Evolutionary conservation across 2,113 vertebrate species (phyloP).

Genomic region (Actinemys pallida): DNA sequence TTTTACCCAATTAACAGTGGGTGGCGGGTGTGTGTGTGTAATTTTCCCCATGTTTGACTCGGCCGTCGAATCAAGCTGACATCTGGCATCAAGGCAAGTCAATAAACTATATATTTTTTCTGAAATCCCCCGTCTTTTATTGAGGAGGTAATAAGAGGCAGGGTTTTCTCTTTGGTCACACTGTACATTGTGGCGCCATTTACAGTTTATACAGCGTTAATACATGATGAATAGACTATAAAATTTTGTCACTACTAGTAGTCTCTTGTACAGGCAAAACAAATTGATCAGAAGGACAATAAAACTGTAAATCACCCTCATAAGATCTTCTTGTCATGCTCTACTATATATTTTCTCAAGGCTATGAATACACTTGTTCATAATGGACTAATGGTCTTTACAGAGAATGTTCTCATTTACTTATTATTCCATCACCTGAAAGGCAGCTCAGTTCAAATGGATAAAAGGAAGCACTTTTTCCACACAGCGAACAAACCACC

Average conservation of each 20-base stretch:
- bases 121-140: background rate
- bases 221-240: background rate
- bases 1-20: slow-evolving; percentile 20
- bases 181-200: background rate
- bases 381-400: background rate
- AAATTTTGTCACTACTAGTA: background rate
- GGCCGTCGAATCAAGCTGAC: background rate
- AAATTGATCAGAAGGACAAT: background rate
- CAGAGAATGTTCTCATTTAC: background rate
- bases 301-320: background rate
- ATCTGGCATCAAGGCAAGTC: background rate
- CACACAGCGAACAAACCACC: background rate
- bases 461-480: background rate
- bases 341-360: background rate
- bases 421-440: background rate
- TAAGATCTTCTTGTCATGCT: background rate
- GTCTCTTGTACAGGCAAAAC: background rate
- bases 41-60: background rate
- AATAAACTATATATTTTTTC: background rate
- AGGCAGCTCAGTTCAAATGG: background rate
- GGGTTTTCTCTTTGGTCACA: background rate
- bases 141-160: background rate
- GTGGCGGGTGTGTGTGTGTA: background rate
- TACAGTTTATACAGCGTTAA: background rate
- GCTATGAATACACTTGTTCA: background rate